Evolutionary conservation across 2,797 vertebrate species (phyloP), one percentile per base, ranked within the genome.

Genomic region (Thripadectes ignobilis): DNA sequence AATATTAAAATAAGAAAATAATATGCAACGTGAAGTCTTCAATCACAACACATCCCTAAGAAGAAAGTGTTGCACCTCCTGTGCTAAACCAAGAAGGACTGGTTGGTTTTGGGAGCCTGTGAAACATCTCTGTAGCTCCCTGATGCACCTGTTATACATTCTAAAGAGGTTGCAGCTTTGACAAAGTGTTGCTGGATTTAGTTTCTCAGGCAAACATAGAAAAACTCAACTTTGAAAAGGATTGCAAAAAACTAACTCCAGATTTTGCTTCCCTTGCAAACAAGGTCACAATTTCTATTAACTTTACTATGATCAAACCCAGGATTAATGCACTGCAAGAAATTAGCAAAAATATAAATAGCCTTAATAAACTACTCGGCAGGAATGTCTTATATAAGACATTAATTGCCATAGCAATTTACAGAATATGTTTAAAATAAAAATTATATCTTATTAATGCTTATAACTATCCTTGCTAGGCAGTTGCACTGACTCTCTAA

Each of bases 271-370:
- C 30, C 15, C 6, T 43, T 86, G 34, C 54, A 81, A 81, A 72
- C 20, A 72, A 69, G 66, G 71, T 87, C 84, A 86, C 38, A 55
- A 59, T 76, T 89, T 71, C 36, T 69, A 76, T 78, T 88, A 75
- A 68, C 77, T 92, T 84, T 18, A 43, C 27, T 32, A 14, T 9
- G 58, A 90, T 76, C 62, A 82, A 79, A 86, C 66, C 45, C 43
- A 38, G 71, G 51, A 95, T 93, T 94, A 87, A 86, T 48, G 39
- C 48, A 36, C 55, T 38, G 48, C 39, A 71, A 92, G 49, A 80
- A 88, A 93, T 78, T 46, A 92, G 89, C 4, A 75, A 66, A 81
- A 88, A 81, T 76, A 88, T 45, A 93, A 94, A 86, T 36, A 92
- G 39, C 46, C 66, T 68, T 46, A 72, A 92, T 88, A 84, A 90